phyloP scores from a whole-genome alignment of 2,888 invertebrate genomes.

The Dynastes grantii region DNA sequence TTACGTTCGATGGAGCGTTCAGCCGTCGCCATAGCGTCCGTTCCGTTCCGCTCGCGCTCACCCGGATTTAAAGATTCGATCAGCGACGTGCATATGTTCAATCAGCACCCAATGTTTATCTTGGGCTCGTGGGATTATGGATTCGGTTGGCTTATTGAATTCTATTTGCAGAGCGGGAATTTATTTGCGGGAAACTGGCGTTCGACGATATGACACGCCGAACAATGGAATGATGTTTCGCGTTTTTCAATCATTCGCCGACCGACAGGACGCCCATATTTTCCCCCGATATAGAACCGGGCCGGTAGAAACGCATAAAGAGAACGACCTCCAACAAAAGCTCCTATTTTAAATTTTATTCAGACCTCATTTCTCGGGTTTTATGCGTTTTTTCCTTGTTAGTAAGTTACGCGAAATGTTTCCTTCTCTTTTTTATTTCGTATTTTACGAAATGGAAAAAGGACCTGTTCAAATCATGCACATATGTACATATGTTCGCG shows the following conservation, averaged over 20 bases:
- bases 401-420: background rate
- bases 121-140: slow-evolving; percentile 25
- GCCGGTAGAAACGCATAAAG: background rate
- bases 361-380: slow-evolving; percentile 4
- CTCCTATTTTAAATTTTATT: slow-evolving; percentile 18
- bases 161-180: slow-evolving; percentile 23
- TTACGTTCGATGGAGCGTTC: slow-evolving; percentile 39
- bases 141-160: slow-evolving; percentile 39
- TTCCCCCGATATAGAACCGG: slow-evolving; percentile 2
- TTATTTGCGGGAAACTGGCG: slow-evolving; percentile 13
- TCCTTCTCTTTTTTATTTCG: too few relatives aligned
- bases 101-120: slow-evolving; percentile 37
- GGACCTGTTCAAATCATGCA: too few relatives aligned
- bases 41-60: background rate
- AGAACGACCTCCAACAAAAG: slow-evolving; percentile 5
- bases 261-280: background rate
- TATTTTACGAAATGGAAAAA: too few relatives aligned
- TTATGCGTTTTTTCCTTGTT: background rate
- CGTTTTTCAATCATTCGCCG: slow-evolving; percentile 29
- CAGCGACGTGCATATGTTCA: slow-evolving; percentile 23
- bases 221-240: slow-evolving; percentile 26
- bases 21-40: slow-evolving; percentile 13
- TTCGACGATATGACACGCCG: slow-evolving; percentile 25
- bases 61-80: slow-evolving; percentile 29
- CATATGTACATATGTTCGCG: too few relatives aligned